phyloP scores from a whole-genome alignment of 2,888 invertebrate genomes.

The Pollenia amentaria region DNA sequence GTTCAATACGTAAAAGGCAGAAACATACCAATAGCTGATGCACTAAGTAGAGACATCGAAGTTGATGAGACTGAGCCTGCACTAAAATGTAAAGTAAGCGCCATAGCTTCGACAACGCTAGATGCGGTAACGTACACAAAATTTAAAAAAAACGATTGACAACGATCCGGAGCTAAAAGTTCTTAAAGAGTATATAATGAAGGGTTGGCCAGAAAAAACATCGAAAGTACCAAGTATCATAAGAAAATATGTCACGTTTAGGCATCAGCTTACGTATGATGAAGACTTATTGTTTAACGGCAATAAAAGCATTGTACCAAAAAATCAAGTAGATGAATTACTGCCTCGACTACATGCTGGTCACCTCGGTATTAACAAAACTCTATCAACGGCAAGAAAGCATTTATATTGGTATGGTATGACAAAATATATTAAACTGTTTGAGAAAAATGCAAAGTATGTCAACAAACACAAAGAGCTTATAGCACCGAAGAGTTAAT shows the following conservation, averaged over 20 bases:
- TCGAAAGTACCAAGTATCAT: constrained; percentile 19
- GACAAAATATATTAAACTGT: constrained; percentile 3
- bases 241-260: constrained; percentile 25
- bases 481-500: neutral
- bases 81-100: constrained; percentile 18
- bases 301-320: constrained; percentile 32
- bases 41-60: too few species aligned
- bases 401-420: constrained; percentile 5
- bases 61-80: too few species aligned
- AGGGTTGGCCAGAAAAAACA: too few species aligned
- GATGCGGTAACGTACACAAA: too few species aligned
- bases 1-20: constrained; percentile 63
- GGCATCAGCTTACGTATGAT: constrained; percentile 27
- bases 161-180: neutral
- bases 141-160: neutral
- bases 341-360: constrained; percentile 18
- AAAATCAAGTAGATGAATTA: constrained; percentile 13
- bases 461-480: neutral
- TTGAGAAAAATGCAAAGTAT: too few species aligned
- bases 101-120: too few species aligned
- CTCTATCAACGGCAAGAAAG: constrained; percentile 6
- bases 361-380: constrained; percentile 25
- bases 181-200: too few species aligned
- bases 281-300: constrained; percentile 31
- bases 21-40: too few species aligned